Conservation (phyloP, 2,113 vertebrate genomes). For the Marcusenius ussheri region DNA sequence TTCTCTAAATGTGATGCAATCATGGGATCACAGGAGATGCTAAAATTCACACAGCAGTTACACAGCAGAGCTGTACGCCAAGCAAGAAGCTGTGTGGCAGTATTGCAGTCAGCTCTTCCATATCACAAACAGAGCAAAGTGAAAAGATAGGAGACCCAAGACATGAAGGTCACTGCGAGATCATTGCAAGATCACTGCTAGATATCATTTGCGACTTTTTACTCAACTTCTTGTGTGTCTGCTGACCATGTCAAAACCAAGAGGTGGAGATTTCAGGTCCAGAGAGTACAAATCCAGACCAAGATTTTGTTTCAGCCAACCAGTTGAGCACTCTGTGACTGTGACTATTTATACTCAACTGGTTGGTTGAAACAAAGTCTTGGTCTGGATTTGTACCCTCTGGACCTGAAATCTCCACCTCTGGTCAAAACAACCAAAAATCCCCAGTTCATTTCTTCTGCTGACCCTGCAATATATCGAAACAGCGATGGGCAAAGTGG, state of each 20-base stretch:
- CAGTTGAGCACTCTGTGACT: too few species aligned
- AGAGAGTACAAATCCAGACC: too few species aligned
- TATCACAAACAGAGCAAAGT: not conserved
- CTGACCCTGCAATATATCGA: not conserved
- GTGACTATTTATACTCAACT: too few species aligned
- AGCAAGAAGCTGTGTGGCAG: not conserved
- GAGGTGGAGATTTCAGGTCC: too few species aligned
- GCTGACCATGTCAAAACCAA: not conserved
- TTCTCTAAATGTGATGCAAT: not conserved
- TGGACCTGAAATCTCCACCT: too few species aligned
- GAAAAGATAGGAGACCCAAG: not conserved
- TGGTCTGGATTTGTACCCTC: too few species aligned
- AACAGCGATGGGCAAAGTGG: not conserved
- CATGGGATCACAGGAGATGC: not conserved
- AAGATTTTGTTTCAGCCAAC: too few species aligned
- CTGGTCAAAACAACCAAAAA: not conserved
- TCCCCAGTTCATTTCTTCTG: not conserved
- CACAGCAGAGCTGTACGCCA: not conserved
- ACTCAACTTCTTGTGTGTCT: not conserved
- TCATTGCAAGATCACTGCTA: too few species aligned
- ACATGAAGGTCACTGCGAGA: not conserved
- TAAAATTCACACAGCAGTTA: not conserved
- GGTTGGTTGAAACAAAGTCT: too few species aligned
- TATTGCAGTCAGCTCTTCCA: not conserved
- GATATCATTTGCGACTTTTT: not conserved